phyloP scores from a whole-genome alignment of 1,140 invertebrate species.

The Belonocnema kinseyi region DNA sequence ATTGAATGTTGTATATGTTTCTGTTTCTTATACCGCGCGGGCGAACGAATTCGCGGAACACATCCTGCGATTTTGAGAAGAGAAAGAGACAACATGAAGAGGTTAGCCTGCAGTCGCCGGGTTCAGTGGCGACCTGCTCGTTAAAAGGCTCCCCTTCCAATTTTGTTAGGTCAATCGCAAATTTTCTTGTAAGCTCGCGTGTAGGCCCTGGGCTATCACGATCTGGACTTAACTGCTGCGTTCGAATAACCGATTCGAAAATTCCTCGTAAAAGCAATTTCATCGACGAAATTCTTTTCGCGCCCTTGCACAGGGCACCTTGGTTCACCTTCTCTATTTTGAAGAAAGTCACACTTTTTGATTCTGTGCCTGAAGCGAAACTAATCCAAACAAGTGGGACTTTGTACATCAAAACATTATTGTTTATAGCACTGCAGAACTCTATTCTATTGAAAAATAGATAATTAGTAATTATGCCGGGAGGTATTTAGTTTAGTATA shows the following conservation, averaged over 20 bases:
- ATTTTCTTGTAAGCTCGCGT: constrained; percentile 75
- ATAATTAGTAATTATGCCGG: no score
- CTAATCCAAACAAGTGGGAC: background rate
- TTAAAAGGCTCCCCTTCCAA: constrained; percentile 70
- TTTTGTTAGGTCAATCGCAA: constrained; percentile 75
- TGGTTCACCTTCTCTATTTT: background rate
- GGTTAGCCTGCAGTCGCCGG: constrained; percentile 46
- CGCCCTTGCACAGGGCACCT: constrained; percentile 53
- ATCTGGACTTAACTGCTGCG: constrained; percentile 71
- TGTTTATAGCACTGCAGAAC: no score
- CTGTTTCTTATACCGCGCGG: constrained; percentile 20
- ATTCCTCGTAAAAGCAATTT: constrained; percentile 73
- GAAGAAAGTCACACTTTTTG: background rate
- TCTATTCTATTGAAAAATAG: no score
- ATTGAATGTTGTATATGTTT: background rate
- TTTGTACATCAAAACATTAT: no score
- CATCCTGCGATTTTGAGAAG: constrained; percentile 47
- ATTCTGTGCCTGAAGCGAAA: background rate
- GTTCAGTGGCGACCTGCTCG: constrained; percentile 67
- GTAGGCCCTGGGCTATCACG: constrained; percentile 75
- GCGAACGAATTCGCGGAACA: constrained; percentile 42
- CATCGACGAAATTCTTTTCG: constrained; percentile 70
- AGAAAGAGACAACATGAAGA: constrained; percentile 40
- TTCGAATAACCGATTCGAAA: constrained; percentile 72
- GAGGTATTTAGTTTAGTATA: no score